Base-by-base conservation (phyloP, 1,140 invertebrate species). In the Trachymyrmex cornetzi region DNA sequence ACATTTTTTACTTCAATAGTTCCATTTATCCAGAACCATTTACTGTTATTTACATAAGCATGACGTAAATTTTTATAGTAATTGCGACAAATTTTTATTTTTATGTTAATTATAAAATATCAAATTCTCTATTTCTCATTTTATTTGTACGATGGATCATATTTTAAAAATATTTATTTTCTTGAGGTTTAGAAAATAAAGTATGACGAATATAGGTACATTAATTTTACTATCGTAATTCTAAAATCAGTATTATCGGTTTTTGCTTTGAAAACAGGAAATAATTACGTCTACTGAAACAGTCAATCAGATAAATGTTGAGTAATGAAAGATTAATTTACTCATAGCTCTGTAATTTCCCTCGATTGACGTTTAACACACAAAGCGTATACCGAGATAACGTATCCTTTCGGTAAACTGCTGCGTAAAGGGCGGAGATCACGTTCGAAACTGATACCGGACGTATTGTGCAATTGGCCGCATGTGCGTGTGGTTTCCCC, bases 381-480 rank as follows among this genome's bases (percentile, higher is more conserved):
- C 14, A 34, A 53, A 12, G 16, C 14, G 0, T 24, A 3, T 38
- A 24, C 2, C 48, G 16, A 69, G 30, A 24, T 53, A 55, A 16
- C 11, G n/a, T n/a, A 11, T 69, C 48, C 22, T 69, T 69, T 14
- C 30, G 16, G 22, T 61, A 24, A 79, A 53, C 1, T 24, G 38
- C 5, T 38, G 19, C 22, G 3, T 22, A 80, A 89, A 86, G 87
- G 72, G 72, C 85, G 67, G 61, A 82, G 88, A 89, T 87, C 74
- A 59, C 55, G 27, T 59, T 53, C 48, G 53, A 67, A 48, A 55
- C 64, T 48, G 87, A 72, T 38, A 14, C 11, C n/a, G 64, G 24
- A 55, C 53, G 61, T 14, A 63, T 91, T 91, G 77, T 87, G 87
- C 77, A 91, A 91, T 71, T 48, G 50, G 19, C 48, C 27, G n/a